Base-by-base conservation (phyloP, 2,797 vertebrate species). In the Sebastes diaconus region DNA sequence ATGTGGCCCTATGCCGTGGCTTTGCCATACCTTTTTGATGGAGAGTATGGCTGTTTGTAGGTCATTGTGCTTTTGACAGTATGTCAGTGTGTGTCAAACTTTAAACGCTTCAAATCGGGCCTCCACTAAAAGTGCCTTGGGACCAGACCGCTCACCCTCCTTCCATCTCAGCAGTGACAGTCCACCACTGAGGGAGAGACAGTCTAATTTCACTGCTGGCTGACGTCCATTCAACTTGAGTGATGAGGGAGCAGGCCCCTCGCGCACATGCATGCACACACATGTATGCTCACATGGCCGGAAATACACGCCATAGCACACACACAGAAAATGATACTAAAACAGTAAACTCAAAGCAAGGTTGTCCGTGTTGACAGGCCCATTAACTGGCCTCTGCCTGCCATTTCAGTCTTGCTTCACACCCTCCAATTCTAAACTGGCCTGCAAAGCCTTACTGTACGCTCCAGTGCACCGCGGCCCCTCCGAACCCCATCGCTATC, bases 181-280 rank as follows among this genome's bases (percentile, higher is more conserved):
- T 91, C 88, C 89, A 91, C 85, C 84, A 85, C 52, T 83, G 83
- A 86, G 80, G 83, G 89, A 85, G 88, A 93, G 93, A 92, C 91
- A 90, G 91, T 85, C 91, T 93, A 93, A 95, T 95, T 96, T 96
- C 94, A 95, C 94, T 91, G 87, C 87, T 92, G 90, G 91, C 87
- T 92, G 88, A 84, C 83, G 81, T 82, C 93, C 70, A 91, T 92
- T 95, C 87, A 84, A 79, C 82, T 90, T 94, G 89, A 94, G 80
- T 91, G 92, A 95, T 94, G 91, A 92, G 85, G 87, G 87, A 93
- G 89, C 77, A 42, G 76, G 83, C 61, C 86, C 18, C 80, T 72
- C 73, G 18, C 70, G 61, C 69, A 77, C 85, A 87, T 68, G 73
- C 77, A 65, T 71, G 50, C 67, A 73, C 85, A 80, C 52, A 80